A percentile compares a stretch with the other conserved stretches of the same genome.
Evolutionary conservation across 2,888 invertebrate genomes (phyloP).

Genomic region (Ernsta delagoae): DNA sequence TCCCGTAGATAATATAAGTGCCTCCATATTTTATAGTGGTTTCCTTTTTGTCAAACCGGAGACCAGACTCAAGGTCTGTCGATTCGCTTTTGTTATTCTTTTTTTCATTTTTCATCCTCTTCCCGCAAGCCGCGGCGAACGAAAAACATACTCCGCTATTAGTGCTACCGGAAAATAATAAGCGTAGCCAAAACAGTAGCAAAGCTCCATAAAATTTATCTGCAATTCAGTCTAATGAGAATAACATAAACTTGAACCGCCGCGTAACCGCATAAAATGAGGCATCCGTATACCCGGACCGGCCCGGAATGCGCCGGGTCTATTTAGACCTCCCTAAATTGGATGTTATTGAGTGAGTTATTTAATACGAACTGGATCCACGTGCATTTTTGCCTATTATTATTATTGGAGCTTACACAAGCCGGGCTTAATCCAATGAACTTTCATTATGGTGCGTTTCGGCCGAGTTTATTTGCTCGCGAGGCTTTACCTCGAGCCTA

Average conservation of each 20-base stretch:
- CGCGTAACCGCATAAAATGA: conserved; percentile 50
- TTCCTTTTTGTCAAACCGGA: conserved; percentile 30
- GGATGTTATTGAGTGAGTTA: conserved; percentile 82
- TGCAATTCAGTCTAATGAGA: conserved; percentile 69
- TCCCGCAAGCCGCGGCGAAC: conserved; percentile 5
- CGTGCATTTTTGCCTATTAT: conserved; percentile 83
- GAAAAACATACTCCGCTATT: conserved; percentile 15
- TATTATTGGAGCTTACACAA: conserved; percentile 75
- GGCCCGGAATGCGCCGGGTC: conserved; percentile 51
- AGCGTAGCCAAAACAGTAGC: conserved; percentile 21
- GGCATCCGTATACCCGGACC: conserved; percentile 56
- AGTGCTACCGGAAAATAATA: conserved; percentile 17
- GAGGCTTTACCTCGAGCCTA: conserved; percentile 70
- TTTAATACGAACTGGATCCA: conserved; percentile 71
- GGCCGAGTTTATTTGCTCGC: conserved; percentile 77
- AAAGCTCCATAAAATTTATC: conserved; percentile 29
- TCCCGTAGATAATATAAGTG: conserved; percentile 15
- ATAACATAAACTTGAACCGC: conserved; percentile 68
- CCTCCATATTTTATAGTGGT: conserved; percentile 31
- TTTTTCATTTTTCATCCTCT: conserved; percentile 26
- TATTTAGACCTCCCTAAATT: conserved; percentile 62
- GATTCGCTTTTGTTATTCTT: conserved; percentile 32
- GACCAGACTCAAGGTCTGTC: conserved; percentile 33
- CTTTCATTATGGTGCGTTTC: conserved; percentile 78
- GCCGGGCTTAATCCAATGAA: conserved; percentile 80